These are phyloP conservation scores for Ctenopoma kingsleyae DNA, from an alignment of 2,797 vertebrate genomes.

Conservation along the genomic window DNA sequence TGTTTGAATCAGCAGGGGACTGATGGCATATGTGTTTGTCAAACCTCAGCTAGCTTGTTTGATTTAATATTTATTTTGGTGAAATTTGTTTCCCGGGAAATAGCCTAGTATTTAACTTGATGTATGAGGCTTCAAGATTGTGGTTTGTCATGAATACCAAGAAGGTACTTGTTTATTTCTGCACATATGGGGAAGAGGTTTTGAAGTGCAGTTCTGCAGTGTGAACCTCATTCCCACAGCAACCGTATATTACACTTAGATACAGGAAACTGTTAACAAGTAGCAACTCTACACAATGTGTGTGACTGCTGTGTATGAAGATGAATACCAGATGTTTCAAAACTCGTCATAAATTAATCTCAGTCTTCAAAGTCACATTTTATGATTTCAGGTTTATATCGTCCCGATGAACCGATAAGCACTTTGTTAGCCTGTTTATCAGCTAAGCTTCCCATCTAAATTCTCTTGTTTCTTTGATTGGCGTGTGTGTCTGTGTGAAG, in stretches of 20 bases:
- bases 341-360: background rate
- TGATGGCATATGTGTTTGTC: conserved; percentile 27
- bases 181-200: conserved; percentile 18
- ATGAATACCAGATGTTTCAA: conserved; percentile 17
- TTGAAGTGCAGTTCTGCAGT: conserved; percentile 8
- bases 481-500: conserved; percentile 74
- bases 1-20: conserved; percentile 14
- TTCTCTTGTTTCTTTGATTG: background rate
- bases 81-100: conserved; percentile 29
- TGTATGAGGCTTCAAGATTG: background rate
- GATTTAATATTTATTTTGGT: conserved; percentile 29
- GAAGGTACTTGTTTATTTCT: conserved; percentile 33
- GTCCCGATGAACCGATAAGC: background rate
- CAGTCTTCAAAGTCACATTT: background rate
- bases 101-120: conserved; percentile 20
- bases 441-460: background rate
- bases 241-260: conserved; percentile 32
- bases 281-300: conserved; percentile 10
- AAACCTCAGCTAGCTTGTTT: conserved; percentile 26
- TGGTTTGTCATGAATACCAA: conserved; percentile 34
- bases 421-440: background rate
- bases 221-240: conserved; percentile 29
- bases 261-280: conserved; percentile 12
- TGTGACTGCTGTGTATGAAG: conserved; percentile 4
- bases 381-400: conserved; percentile 8